phyloP scores from a whole-genome alignment of 2,113 vertebrate genomes.

The Alethe castanea region DNA sequence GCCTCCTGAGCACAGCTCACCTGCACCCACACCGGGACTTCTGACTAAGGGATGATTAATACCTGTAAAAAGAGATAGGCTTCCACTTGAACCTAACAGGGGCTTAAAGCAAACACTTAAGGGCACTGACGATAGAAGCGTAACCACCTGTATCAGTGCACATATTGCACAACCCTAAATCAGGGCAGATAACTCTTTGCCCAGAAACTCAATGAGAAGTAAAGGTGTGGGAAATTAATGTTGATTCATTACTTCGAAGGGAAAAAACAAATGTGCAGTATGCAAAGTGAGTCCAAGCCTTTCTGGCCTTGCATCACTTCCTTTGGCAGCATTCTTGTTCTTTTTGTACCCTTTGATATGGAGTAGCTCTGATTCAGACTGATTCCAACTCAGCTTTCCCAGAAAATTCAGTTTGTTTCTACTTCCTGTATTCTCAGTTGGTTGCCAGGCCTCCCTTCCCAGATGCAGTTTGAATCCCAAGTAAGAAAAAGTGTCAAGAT shows the following conservation, averaged over 20 bases:
- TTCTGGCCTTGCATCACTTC: not conserved
- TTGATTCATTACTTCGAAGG: not conserved
- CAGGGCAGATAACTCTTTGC: not conserved
- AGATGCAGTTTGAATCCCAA: not conserved
- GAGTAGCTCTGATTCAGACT: not conserved
- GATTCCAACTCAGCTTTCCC: not conserved
- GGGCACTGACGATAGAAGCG: not conserved
- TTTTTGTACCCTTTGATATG: not conserved
- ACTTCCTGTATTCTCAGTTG: not conserved
- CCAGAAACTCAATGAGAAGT: not conserved
- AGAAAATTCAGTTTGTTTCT: not conserved
- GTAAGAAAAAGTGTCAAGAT: not conserved
- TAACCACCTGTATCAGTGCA: not conserved
- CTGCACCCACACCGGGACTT: not conserved
- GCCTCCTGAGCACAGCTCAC: not conserved
- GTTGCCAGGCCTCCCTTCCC: not conserved
- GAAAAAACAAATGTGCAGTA: not conserved
- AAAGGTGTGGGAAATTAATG: not conserved
- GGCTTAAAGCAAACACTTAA: not conserved
- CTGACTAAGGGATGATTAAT: slow-evolving; percentile 24
- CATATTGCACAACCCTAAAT: not conserved
- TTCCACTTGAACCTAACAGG: not conserved
- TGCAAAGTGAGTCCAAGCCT: not conserved
- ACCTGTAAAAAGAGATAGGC: not conserved
- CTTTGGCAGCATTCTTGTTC: not conserved